Percentiles rank a stretch among this genome's conserved stretches.
phyloP scores from a whole-genome alignment of 2,888 invertebrate species.

The Ethmia dodecea region DNA sequence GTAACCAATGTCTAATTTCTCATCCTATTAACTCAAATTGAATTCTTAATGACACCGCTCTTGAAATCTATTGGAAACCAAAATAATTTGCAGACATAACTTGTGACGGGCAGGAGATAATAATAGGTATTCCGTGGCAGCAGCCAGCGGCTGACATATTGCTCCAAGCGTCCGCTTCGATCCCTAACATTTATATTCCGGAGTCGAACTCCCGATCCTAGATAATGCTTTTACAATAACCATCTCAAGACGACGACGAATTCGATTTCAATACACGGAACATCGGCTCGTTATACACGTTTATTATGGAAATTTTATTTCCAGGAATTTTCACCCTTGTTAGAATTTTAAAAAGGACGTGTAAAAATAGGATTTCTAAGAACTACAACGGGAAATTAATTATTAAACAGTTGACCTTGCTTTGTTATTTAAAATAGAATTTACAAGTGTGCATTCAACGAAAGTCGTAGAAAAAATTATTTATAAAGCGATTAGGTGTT shows the following conservation, averaged over 20 bases:
- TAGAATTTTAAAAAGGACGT: conserved; percentile 29
- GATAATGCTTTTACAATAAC: conserved; percentile 72
- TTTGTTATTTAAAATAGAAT: background rate
- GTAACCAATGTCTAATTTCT: background rate
- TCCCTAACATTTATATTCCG: conserved; percentile 64
- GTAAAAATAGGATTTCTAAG: conserved; percentile 1
- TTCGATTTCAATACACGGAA: conserved; percentile 55
- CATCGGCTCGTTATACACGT: conserved; percentile 29
- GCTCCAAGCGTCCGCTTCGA: conserved; percentile 44
- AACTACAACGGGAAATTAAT: conserved; percentile 14
- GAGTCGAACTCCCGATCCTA: conserved; percentile 48
- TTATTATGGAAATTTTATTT: conserved; percentile 42
- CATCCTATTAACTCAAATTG: background rate
- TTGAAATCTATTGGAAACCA: conserved; percentile 1
- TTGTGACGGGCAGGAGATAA: conserved; percentile 13
- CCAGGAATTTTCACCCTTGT: conserved; percentile 22
- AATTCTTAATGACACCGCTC: conserved; percentile 6
- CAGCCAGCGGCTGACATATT: conserved; percentile 51
- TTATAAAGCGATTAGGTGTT: too few species aligned
- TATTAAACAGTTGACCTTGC: conserved; percentile 19
- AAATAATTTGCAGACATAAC: conserved; percentile 5
- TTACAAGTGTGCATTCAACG: too few species aligned
- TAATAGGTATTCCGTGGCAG: conserved; percentile 12
- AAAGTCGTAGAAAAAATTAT: too few species aligned
- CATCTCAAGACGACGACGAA: conserved; percentile 55